Percentiles rank a stretch among this genome's conserved stretches.
phyloP scores from a whole-genome alignment of 2,797 vertebrate species.

The Furcifer pardalis region DNA sequence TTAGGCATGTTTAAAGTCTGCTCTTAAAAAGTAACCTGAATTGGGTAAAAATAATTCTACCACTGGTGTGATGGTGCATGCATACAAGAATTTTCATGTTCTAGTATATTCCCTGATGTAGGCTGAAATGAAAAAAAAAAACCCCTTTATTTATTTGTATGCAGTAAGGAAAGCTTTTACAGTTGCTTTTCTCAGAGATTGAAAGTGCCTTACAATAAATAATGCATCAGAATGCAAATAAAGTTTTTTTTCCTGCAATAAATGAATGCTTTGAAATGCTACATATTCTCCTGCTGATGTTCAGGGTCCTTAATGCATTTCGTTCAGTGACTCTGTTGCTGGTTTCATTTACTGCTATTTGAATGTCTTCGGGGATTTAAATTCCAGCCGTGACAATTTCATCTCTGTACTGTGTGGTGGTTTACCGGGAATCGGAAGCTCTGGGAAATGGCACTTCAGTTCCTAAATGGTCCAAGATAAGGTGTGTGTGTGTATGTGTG shows the following conservation, averaged over 20 bases:
- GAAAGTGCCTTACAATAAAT: slow-evolving; percentile 16
- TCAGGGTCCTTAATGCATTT: not conserved
- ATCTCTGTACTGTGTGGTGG: not conserved
- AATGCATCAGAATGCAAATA: slow-evolving; percentile 25
- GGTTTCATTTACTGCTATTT: not conserved
- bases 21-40: not conserved
- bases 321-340: not conserved
- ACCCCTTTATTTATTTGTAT: not conserved
- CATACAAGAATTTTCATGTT: not conserved
- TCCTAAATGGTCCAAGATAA: not conserved
- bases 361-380: not conserved
- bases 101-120: not conserved
- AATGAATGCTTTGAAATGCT: slow-evolving; percentile 5
- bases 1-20: not conserved
- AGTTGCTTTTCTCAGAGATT: not conserved
- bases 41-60: not conserved
- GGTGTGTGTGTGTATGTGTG: too few relatives aligned
- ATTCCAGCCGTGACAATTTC: not conserved
- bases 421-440: not conserved
- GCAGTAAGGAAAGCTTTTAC: not conserved
- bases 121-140: not conserved
- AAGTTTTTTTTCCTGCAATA: not conserved
- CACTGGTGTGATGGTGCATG: not conserved
- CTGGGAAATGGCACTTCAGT: not conserved
- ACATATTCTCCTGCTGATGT: not conserved